Percentiles rank a stretch among this genome's conserved stretches.
phyloP scores from a whole-genome alignment of 2,888 invertebrate species.

The Cheilosia impressa region DNA sequence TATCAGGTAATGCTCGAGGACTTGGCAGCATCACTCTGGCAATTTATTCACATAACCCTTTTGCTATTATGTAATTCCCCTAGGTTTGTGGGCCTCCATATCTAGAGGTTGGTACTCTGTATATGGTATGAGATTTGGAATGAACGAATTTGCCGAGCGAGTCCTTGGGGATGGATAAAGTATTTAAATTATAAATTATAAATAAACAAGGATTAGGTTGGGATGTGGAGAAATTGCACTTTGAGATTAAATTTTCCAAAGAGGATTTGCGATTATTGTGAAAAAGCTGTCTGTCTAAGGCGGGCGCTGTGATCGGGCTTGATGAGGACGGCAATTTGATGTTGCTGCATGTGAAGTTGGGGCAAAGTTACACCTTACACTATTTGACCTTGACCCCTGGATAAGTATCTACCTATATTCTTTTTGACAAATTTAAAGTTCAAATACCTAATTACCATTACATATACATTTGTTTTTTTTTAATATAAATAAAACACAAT shows the following conservation, averaged over 20 bases:
- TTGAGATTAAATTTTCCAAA: constrained; percentile 56
- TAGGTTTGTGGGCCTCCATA: background rate
- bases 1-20: constrained; percentile 75
- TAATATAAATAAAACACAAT: too few relatives aligned
- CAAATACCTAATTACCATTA: too few relatives aligned
- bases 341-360: too few relatives aligned
- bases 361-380: too few relatives aligned
- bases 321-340: too few relatives aligned
- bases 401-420: too few relatives aligned
- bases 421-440: too few relatives aligned
- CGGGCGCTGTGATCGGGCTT: background rate
- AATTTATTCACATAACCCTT: constrained; percentile 72
- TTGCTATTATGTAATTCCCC: background rate
- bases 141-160: constrained; percentile 50
- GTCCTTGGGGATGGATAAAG: constrained; percentile 70
- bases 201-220: constrained; percentile 72
- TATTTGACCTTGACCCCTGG: too few relatives aligned
- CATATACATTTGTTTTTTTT: too few relatives aligned
- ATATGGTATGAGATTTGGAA: constrained; percentile 39
- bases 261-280: constrained; percentile 34
- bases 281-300: constrained; percentile 8
- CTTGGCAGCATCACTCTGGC: constrained; percentile 62
- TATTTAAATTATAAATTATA: constrained; percentile 75
- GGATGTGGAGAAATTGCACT: constrained; percentile 60
- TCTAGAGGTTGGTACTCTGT: background rate